A percentile compares a stretch with the other conserved stretches of the same genome.
These are phyloP conservation scores for Cepphus grylle DNA, from an alignment of 2,113 vertebrate genomes.

Conservation along the genomic window DNA sequence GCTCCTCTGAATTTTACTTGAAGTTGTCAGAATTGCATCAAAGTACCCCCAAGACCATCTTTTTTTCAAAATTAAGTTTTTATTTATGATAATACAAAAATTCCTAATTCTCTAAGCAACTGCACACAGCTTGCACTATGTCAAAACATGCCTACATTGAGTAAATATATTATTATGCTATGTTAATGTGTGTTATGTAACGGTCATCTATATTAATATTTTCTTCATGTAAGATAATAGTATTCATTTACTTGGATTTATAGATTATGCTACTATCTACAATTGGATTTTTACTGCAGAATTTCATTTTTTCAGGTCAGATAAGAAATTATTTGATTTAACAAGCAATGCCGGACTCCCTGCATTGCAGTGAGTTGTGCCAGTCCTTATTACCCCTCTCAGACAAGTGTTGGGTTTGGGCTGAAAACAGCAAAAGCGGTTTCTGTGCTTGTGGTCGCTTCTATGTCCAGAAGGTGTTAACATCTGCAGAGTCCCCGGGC, in stretches of 20 bases:
- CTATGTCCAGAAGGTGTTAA: not conserved
- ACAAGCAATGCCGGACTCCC: not conserved
- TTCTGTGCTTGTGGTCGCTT: not conserved
- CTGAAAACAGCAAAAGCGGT: not conserved
- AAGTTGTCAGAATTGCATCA: not conserved
- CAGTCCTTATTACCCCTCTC: not conserved
- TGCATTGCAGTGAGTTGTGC: not conserved
- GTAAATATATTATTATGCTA: slow-evolving; percentile 55
- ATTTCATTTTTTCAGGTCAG: not conserved
- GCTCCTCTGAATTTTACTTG: slow-evolving; percentile 5
- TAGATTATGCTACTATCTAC: not conserved
- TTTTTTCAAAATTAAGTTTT: not conserved
- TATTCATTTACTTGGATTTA: slow-evolving; percentile 2
- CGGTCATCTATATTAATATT: slow-evolving; percentile 50
- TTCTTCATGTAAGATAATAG: slow-evolving; percentile 9
- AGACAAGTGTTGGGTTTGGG: not conserved
- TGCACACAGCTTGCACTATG: slow-evolving; percentile 49
- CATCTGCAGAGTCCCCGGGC: not conserved
- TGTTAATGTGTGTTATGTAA: slow-evolving; percentile 57
- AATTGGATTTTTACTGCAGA: not conserved
- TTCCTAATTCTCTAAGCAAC: slow-evolving; percentile 20
- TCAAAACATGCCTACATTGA: slow-evolving; percentile 59
- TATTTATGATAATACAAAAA: slow-evolving; percentile 21
- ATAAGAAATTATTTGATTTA: not conserved
- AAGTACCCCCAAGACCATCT: not conserved